A percentile compares a stretch with the other conserved stretches of the same genome.
These are phyloP conservation scores for Ommatoiulus sabulosus DNA, from an alignment of 2,888 invertebrate genomes.

Conservation along the genomic window DNA sequence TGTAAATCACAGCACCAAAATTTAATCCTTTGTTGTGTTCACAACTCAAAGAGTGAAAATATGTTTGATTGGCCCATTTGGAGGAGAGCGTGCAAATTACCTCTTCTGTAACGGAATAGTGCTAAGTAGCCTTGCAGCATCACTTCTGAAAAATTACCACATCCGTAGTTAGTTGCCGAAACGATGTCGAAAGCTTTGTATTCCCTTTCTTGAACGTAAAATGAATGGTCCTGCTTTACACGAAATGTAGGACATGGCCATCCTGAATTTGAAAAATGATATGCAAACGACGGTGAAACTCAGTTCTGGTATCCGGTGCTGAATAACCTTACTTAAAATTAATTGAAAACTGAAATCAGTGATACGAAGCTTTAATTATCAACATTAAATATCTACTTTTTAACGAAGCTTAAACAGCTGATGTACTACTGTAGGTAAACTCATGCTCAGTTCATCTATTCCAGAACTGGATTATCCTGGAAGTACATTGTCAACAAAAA, in stretches of 20 bases:
- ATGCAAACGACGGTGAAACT: neutral
- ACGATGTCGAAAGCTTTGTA: conserved; percentile 10
- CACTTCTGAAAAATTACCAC: conserved; percentile 26
- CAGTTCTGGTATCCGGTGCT: neutral
- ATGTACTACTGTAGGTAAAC: no score
- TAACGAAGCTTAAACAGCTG: no score
- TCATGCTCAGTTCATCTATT: no score
- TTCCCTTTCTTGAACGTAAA: conserved; percentile 45
- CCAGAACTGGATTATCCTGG: no score
- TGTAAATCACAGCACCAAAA: no score
- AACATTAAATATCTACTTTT: neutral
- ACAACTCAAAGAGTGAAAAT: neutral
- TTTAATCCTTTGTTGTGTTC: no score
- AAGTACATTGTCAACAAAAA: no score
- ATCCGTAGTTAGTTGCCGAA: conserved; percentile 42
- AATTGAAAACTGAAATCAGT: neutral
- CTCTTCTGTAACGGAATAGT: conserved; percentile 51
- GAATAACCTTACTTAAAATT: neutral
- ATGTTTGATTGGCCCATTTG: neutral
- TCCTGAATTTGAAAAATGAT: neutral
- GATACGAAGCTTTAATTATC: neutral
- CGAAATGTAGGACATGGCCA: conserved; percentile 39
- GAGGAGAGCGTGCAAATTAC: neutral
- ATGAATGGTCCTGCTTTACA: conserved; percentile 41
- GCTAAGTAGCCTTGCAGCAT: conserved; percentile 13